phyloP scores from a whole-genome alignment of 2,888 invertebrate genomes.

The Drosophila aldrichi region DNA sequence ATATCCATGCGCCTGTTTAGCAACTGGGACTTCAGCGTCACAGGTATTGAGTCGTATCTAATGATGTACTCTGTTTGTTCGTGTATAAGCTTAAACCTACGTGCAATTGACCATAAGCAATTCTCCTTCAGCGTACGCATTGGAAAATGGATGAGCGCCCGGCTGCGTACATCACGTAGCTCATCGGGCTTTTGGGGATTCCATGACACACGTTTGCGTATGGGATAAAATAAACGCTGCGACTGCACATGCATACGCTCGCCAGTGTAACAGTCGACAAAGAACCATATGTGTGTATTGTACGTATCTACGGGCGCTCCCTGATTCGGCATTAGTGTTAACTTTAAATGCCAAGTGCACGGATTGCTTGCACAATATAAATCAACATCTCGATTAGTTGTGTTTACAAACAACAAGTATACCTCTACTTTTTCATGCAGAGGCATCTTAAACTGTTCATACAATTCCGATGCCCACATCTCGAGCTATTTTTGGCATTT shows the following conservation, averaged over 20 bases:
- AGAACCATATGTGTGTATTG: slow-evolving; percentile 94
- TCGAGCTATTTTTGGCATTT: slow-evolving; percentile 16
- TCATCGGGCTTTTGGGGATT: slow-evolving; percentile 69
- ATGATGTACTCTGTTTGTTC: slow-evolving; percentile 27
- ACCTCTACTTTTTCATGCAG: slow-evolving; percentile 77
- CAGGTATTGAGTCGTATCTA: slow-evolving; percentile 60
- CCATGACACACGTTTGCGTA: slow-evolving; percentile 71
- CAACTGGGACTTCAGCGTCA: slow-evolving; percentile 72
- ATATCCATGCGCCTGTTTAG: slow-evolving; percentile 52
- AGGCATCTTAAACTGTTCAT: slow-evolving; percentile 2
- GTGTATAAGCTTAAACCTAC: slow-evolving; percentile 45
- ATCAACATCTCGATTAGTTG: slow-evolving; percentile 86
- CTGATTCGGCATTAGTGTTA: slow-evolving; percentile 86
- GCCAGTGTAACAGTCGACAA: slow-evolving; percentile 89
- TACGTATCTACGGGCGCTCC: slow-evolving; percentile 88
- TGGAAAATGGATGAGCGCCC: slow-evolving; percentile 79
- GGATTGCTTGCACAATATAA: slow-evolving; percentile 91
- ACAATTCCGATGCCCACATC: slow-evolving; percentile 53
- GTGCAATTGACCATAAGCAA: slow-evolving; percentile 75
- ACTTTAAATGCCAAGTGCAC: slow-evolving; percentile 88
- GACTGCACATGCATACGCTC: slow-evolving; percentile 88
- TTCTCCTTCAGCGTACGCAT: slow-evolving; percentile 77
- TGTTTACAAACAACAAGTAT: slow-evolving; percentile 88
- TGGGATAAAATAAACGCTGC: slow-evolving; percentile 86
- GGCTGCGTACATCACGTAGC: slow-evolving; percentile 61